Evolutionary conservation across 2,113 vertebrate genomes (phyloP).

Genomic region (Gracilinanus agilis): DNA sequence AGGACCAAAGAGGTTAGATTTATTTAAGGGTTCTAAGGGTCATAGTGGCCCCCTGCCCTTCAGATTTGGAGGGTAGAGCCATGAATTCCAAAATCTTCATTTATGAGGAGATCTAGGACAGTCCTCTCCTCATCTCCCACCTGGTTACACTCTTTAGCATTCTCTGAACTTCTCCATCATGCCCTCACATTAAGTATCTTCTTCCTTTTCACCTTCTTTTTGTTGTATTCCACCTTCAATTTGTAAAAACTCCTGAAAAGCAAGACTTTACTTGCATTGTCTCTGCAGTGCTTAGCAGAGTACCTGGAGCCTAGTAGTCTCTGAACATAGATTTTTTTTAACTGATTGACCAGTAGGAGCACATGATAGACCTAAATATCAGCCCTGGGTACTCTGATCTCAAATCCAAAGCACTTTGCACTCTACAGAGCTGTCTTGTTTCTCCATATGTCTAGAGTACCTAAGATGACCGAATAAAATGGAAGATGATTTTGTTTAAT

Average conservation of each 20-base stretch:
- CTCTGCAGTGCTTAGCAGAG: not conserved
- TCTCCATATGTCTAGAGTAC: not conserved
- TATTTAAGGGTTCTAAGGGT: not conserved
- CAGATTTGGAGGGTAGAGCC: not conserved
- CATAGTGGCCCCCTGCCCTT: not conserved
- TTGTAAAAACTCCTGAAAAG: not conserved
- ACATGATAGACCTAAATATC: not conserved
- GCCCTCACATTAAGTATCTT: not conserved
- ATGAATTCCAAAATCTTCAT: not conserved
- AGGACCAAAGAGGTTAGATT: not conserved
- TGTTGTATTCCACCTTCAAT: not conserved
- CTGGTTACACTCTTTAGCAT: not conserved
- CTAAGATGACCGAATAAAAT: not conserved
- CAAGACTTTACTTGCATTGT: not conserved
- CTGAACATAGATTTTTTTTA: not conserved
- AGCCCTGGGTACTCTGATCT: not conserved
- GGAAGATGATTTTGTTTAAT: not conserved
- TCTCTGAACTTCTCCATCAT: not conserved
- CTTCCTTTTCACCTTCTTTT: not conserved
- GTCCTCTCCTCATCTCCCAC: not conserved
- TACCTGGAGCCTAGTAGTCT: not conserved
- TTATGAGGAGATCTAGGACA: not conserved
- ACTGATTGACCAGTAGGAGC: not conserved
- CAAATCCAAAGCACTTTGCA: not conserved
- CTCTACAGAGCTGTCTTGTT: not conserved